phyloP scores from a whole-genome alignment of 2,888 invertebrate species.

The Archaeoteleia sp. region DNA sequence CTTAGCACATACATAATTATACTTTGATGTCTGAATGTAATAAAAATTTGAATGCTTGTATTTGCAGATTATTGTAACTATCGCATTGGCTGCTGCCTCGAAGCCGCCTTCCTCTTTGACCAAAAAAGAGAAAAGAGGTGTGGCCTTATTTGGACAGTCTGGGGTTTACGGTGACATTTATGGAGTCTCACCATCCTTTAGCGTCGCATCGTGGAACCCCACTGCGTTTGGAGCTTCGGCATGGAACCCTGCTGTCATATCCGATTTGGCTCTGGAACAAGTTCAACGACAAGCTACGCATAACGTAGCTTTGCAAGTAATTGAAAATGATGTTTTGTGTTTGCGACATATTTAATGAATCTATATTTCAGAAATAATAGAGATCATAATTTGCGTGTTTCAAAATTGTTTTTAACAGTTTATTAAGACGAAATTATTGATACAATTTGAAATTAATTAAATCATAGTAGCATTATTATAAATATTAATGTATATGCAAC shows the following conservation, averaged over 20 bases:
- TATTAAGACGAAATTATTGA: too few relatives aligned
- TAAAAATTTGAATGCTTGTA: not conserved
- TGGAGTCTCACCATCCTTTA: constrained; percentile 60
- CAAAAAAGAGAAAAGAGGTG: constrained; percentile 68
- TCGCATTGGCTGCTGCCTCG: constrained; percentile 53
- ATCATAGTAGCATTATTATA: too few relatives aligned
- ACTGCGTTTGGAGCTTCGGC: constrained; percentile 51
- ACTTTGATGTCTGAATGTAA: too few relatives aligned
- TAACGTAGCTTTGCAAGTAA: constrained; percentile 70
- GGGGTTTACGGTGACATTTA: constrained; percentile 63
- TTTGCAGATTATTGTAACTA: constrained; percentile 57
- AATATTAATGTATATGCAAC: too few relatives aligned
- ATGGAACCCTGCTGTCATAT: constrained; percentile 60
- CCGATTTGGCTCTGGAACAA: constrained; percentile 67
- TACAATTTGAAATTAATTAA: too few relatives aligned
- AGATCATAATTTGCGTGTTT: too few relatives aligned
- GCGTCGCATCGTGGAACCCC: constrained; percentile 54
- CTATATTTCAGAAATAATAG: too few relatives aligned
- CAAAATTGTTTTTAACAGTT: too few relatives aligned
- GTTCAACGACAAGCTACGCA: constrained; percentile 70
- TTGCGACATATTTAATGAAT: too few relatives aligned
- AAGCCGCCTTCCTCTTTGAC: constrained; percentile 28
- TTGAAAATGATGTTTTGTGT: too few relatives aligned
- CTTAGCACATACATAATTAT: too few relatives aligned
- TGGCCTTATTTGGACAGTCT: constrained; percentile 62